Conservation (phyloP, 1,140 invertebrate genomes). For the Formica exsecta region DNA sequence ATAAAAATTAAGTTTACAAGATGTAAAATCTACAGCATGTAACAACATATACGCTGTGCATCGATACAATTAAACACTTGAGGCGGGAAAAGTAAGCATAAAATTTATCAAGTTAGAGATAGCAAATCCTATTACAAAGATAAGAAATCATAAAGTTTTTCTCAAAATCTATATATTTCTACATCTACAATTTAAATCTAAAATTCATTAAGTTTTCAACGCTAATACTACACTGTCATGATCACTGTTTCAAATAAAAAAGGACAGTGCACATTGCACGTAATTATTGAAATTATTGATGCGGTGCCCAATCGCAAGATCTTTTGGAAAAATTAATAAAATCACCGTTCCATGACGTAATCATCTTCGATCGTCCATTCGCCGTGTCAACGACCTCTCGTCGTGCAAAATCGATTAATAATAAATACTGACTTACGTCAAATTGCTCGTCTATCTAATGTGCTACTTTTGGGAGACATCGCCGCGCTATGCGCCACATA, state of each 20-base stretch:
- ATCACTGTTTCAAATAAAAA: background rate
- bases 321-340: background rate
- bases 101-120: background rate
- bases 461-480: constrained; percentile 47
- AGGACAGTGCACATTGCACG: background rate
- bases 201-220: background rate
- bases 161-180: background rate
- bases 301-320: background rate
- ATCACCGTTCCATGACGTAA: background rate
- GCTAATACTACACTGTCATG: background rate
- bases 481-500: constrained; percentile 1
- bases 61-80: background rate
- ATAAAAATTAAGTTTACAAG: background rate
- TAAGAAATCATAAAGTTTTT: background rate
- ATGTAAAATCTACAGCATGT: background rate
- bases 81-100: background rate
- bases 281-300: background rate
- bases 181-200: background rate
- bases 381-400: constrained; percentile 45
- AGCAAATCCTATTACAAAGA: too few relatives aligned
- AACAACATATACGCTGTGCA: too few relatives aligned
- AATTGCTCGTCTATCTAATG: constrained; percentile 79
- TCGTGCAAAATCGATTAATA: constrained; percentile 65
- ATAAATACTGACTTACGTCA: constrained; percentile 77
- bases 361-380: constrained; percentile 68